A percentile compares a stretch with the other conserved stretches of the same genome.
These are phyloP conservation scores for Kryphioiulus occultus DNA, from an alignment of 2,888 invertebrate species.

Conservation along the genomic window DNA sequence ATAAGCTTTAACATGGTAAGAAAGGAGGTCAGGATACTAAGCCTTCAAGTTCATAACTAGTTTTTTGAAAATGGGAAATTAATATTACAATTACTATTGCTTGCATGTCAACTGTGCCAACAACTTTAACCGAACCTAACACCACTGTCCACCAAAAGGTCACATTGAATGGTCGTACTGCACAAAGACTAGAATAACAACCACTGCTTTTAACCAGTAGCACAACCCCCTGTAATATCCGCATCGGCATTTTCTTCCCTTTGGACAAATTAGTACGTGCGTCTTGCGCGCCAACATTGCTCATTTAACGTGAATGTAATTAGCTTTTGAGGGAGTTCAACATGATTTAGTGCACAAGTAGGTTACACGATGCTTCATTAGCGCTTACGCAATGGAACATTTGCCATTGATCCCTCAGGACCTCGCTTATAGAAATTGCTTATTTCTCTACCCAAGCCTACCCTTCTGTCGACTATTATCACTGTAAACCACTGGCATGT, in stretches of 20 bases:
- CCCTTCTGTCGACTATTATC: neutral
- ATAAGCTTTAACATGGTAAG: no score
- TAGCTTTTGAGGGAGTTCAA: constrained; percentile 31
- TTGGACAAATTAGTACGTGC: constrained; percentile 31
- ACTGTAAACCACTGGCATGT: neutral
- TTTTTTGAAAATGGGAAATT: no score
- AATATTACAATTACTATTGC: no score
- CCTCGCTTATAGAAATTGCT: constrained; percentile 35
- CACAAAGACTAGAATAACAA: no score
- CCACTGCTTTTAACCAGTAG: no score
- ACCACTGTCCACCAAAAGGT: neutral
- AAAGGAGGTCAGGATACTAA: no score
- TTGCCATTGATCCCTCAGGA: constrained; percentile 9
- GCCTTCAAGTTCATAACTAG: no score
- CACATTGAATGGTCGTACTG: neutral
- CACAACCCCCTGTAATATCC: neutral
- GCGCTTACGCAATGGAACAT: constrained; percentile 29
- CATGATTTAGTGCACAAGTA: constrained; percentile 25
- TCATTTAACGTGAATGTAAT: constrained; percentile 35
- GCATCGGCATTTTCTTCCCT: constrained; percentile 20
- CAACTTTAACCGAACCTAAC: neutral
- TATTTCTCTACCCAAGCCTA: constrained; percentile 8
- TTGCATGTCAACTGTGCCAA: no score
- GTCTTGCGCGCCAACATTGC: neutral
- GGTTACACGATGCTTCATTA: constrained; percentile 35